Base-by-base conservation (phyloP, 2,797 vertebrate genomes). In the Danio choprae region DNA sequence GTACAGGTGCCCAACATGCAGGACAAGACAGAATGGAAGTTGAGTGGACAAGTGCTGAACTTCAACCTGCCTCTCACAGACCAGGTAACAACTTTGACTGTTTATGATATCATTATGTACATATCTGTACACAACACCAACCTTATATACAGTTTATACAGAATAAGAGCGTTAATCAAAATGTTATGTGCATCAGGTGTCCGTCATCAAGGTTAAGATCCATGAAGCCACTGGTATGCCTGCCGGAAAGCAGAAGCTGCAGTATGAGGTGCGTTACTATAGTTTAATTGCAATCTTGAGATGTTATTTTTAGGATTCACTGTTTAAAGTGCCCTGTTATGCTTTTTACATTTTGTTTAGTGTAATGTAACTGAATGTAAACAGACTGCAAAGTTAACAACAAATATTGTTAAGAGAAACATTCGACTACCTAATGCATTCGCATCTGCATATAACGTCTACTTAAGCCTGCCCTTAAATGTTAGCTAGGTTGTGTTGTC, bases 1-100 rank as follows among this genome's bases (percentile, higher is more conserved):
- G 97, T 99, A 6, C 98, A 99, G 79, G 98, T 99, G 12, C 98
- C 97, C 84, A 99, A 98, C 93, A 99, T 99, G 98, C 98, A 98
- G 91, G 98, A 99, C 91, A 99, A 99, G 94, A 97, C 95, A 0
- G 98, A 99, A 95, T 99, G 98, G 98, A 99, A 99, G 83, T 92
- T 99, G 81, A 96, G 93, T 0, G 98, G 98, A 82, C 98, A 99
- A 89, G 93, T 98, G 81, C 89, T 99, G 86, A 96, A 94, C 87
- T 99, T 99, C 90, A 98, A 96, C 3, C 95, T 99, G 51, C 98
- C 97, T 0, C 96, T 99, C 69, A 95, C 97, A 53, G 98, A 99
- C 89, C 98, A 99, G 97, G 98, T 97, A 92, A 81, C 44, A 16
- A 44, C 73, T 78, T 13, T 11, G 0, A 13, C 64, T 41, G 0